Evolutionary conservation across 2,888 invertebrate species (phyloP), one percentile per base, ranked within the genome.

Genomic region (Melinopterus prodromus): DNA sequence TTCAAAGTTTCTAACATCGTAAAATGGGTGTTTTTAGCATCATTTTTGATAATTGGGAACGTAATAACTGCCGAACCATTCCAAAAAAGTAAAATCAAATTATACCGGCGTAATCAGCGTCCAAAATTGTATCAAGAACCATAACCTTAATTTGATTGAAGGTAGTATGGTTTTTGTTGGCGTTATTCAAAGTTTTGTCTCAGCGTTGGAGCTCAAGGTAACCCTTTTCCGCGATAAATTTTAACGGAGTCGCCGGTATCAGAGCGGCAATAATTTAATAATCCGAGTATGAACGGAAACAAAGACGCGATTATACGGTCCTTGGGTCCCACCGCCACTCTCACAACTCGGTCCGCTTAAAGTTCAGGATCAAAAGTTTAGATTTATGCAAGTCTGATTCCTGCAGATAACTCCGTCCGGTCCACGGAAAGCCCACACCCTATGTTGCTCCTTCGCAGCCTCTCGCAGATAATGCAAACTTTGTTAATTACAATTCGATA

Each of bases 251-350:
- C 53, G 53, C 53, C 53, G 53, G 53, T 53, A 53, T 53, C 53
- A 53, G 53, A 53, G 53, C 53, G 53, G 53, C 53, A 2, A 53
- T 53, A 53, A 53, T 53, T 53, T 53, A 53, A 53, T 53, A 53
- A 53, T 53, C 53, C 53, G 53, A 53, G 53, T 53, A 53, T 53
- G 91, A 92, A 92, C 91, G 92, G 92, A 92, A 92, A 92, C 92
- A 92, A 92, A 92, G 92, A 91, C 92, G 92, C 92, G 92, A 92
- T 92, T 92, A 92, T 91, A 86, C 86, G 85, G 85, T 86, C 84
- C 76, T 53, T 53, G 53, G 53, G 38, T 79, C 53, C 74, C 70
- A 53, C 26, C 53, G 71, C 37, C 16, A 69, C 16, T 9, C 26
- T 70, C 35, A 69, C 16, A 74, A 77, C 69, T 70, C 69, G 16